Conservation (phyloP, 2,888 invertebrate genomes). For the Heteromyza rotundicornis region DNA sequence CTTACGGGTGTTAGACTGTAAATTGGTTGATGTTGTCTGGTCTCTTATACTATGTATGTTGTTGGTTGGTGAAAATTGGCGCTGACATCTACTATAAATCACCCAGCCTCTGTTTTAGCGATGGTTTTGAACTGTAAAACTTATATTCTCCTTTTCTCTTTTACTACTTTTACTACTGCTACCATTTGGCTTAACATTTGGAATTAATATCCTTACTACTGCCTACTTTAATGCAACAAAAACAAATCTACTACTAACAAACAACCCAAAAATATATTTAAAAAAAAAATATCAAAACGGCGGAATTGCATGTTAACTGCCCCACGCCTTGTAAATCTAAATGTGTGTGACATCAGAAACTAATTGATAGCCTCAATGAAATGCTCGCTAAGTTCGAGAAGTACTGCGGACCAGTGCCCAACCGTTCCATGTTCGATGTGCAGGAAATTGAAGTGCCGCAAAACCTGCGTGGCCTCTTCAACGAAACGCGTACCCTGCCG, state of each 20-base stretch:
- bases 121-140: slow-evolving; percentile 14
- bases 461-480: slow-evolving; percentile 53
- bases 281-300: slow-evolving; percentile 23
- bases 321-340: slow-evolving; percentile 14
- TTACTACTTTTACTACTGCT: slow-evolving; percentile 52
- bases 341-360: slow-evolving; percentile 27
- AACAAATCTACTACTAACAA: slow-evolving; percentile 28
- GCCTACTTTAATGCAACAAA: slow-evolving; percentile 21
- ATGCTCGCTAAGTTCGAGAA: slow-evolving; percentile 47
- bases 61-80: background rate
- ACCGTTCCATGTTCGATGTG: slow-evolving; percentile 42
- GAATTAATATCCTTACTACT: slow-evolving; percentile 34
- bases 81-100: background rate
- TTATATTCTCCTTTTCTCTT: slow-evolving; percentile 46
- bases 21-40: background rate
- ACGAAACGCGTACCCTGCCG: slow-evolving; percentile 48
- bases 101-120: background rate
- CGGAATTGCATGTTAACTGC: slow-evolving; percentile 40
- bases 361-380: slow-evolving; percentile 35
- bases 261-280: slow-evolving; percentile 38
- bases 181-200: slow-evolving; percentile 42
- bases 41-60: background rate
- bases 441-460: slow-evolving; percentile 57
- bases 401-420: slow-evolving; percentile 47
- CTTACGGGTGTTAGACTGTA: background rate